Evolutionary conservation across 35 echinoderm and acorn worm genomes (phyloP).

Genomic region (Apostichopus japonicus): DNA sequence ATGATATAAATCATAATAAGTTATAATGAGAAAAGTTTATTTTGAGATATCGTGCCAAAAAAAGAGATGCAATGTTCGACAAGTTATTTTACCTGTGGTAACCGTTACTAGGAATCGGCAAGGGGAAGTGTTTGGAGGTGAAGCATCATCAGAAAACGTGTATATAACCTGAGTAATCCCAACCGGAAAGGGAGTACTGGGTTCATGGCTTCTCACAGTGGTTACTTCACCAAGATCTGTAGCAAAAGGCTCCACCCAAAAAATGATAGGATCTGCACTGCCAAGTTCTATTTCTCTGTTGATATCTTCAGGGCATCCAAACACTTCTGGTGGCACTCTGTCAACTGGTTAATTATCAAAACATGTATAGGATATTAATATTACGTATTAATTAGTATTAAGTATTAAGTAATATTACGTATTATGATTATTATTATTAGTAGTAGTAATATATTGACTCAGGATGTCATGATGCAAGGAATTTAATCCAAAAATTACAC

Average conservation of each 20-base stretch:
- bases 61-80: background rate
- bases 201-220: slow-evolving; percentile 4
- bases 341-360: background rate
- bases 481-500: no score
- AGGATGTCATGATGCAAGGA: no score
- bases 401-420: no score
- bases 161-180: slow-evolving; percentile 16
- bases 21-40: no score
- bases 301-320: slow-evolving; percentile 14
- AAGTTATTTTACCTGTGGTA: background rate
- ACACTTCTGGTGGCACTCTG: slow-evolving; percentile 1
- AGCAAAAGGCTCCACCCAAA: slow-evolving; percentile 27
- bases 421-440: no score
- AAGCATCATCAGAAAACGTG: slow-evolving; percentile 34
- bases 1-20: no score
- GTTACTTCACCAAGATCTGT: slow-evolving; percentile 29
- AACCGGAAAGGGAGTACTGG: slow-evolving; percentile 28
- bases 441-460: no score
- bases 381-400: no score
- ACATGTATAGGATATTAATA: no score
- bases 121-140: background rate
- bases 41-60: no score
- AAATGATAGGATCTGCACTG: slow-evolving; percentile 3
- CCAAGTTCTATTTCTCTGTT: slow-evolving; percentile 27
- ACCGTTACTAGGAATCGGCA: slow-evolving; percentile 35